A percentile compares a stretch with the other conserved stretches of the same genome.
phyloP scores from a whole-genome alignment of 2,113 vertebrate species.

The Brienomyrus longianalis region DNA sequence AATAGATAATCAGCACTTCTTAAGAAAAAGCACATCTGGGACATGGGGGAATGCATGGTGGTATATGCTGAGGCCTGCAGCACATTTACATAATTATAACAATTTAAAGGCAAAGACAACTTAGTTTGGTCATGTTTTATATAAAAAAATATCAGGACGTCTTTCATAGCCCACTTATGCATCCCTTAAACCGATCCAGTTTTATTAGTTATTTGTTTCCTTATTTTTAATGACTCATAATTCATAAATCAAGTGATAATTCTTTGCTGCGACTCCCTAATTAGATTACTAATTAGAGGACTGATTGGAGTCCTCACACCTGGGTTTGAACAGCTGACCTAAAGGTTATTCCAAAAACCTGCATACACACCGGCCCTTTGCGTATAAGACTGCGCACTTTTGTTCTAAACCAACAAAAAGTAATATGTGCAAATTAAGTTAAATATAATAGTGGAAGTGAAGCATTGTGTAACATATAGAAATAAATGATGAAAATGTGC shows the following conservation, averaged over 20 bases:
- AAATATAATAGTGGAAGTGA: neutral
- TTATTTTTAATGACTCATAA: neutral
- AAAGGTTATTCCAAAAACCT: too few species aligned
- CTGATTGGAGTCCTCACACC: too few species aligned
- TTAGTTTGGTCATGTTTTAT: neutral
- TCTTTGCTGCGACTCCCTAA: neutral
- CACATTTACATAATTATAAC: neutral
- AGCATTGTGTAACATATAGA: neutral
- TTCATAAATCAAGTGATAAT: neutral
- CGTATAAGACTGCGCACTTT: too few species aligned
- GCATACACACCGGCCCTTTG: too few species aligned
- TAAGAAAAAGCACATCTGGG: neutral
- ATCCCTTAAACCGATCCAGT: neutral
- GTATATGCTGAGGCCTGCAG: neutral
- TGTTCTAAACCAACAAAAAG: neutral
- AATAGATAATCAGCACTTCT: conserved; percentile 5
- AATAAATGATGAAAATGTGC: neutral
- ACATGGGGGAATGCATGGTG: neutral
- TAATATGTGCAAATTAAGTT: neutral
- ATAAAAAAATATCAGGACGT: neutral
- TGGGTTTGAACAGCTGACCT: too few species aligned
- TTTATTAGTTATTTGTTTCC: neutral
- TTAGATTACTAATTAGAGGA: neutral
- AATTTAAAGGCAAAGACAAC: neutral
- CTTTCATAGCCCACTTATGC: neutral